These are phyloP conservation scores for Scolopax rusticola DNA, from an alignment of 2,797 vertebrate species.

Conservation along the genomic window DNA sequence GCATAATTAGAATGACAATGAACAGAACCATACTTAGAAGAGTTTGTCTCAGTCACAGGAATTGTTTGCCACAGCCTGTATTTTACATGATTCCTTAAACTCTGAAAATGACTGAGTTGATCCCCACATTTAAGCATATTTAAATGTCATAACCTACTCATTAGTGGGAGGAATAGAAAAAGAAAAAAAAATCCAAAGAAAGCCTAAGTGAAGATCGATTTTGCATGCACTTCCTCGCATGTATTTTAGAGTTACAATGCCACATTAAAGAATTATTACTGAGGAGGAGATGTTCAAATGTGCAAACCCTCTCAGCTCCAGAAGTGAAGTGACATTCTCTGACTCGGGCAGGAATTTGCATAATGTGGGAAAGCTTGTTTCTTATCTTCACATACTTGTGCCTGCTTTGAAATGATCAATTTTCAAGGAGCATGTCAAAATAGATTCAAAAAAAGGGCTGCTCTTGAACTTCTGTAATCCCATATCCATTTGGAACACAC, in stretches of 20 bases:
- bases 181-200: neutral
- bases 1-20: neutral
- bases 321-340: constrained; percentile 24
- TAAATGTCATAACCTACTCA: constrained; percentile 25
- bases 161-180: neutral
- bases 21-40: neutral
- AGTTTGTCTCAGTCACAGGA: neutral
- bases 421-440: constrained; percentile 44
- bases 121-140: neutral
- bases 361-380: constrained; percentile 27
- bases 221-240: neutral
- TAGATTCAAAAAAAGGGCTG: neutral
- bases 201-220: neutral
- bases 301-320: neutral
- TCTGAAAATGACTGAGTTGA: constrained; percentile 18
- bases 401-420: neutral
- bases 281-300: constrained; percentile 29
- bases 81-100: constrained; percentile 2
- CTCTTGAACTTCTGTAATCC: constrained; percentile 22
- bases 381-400: constrained; percentile 29
- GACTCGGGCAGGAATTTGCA: constrained; percentile 15
- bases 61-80: neutral
- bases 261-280: constrained; percentile 9
- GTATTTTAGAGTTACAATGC: neutral
- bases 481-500: neutral